These are phyloP conservation scores for Elgaria multicarinata DNA, from an alignment of 2,113 vertebrate genomes.

Conservation along the genomic window DNA sequence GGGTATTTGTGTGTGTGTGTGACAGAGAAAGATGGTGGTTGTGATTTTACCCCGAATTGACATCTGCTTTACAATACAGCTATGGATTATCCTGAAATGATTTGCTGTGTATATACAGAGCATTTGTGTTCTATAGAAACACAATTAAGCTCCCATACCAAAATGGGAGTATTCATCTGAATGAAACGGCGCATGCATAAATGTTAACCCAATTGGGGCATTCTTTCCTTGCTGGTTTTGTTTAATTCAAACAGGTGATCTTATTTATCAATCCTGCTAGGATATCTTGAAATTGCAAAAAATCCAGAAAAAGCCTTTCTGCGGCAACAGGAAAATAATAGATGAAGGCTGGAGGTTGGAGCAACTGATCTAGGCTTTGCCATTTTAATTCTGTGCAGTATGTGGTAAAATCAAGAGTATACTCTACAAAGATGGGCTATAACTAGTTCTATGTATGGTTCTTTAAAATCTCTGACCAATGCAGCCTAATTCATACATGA, in stretches of 20 bases:
- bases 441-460: not conserved
- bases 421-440: not conserved
- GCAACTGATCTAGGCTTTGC: not conserved
- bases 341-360: accelerated
- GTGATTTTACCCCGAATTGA: not conserved
- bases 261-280: not conserved
- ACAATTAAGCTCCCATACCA: not conserved
- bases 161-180: slow-evolving; percentile 16
- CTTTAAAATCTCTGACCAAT: not conserved
- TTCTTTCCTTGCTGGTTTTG: not conserved
- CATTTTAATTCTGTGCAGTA: not conserved
- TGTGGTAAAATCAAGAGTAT: not conserved
- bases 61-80: slow-evolving; percentile 14
- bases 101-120: slow-evolving; percentile 18
- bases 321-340: slow-evolving; percentile 14
- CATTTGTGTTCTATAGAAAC: slow-evolving; percentile 35
- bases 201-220: not conserved
- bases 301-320: slow-evolving; percentile 43
- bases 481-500: not conserved
- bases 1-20: slow-evolving; percentile 24
- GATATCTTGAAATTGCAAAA: slow-evolving; percentile 61
- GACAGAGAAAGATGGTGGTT: slow-evolving; percentile 14
- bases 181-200: slow-evolving; percentile 45
- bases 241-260: slow-evolving; percentile 45
- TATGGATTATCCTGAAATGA: slow-evolving; percentile 4